Evolutionary conservation across 2,888 invertebrate genomes (phyloP), one percentile per base, ranked within the genome.

Genomic region (Pristionchus entomophagus): DNA sequence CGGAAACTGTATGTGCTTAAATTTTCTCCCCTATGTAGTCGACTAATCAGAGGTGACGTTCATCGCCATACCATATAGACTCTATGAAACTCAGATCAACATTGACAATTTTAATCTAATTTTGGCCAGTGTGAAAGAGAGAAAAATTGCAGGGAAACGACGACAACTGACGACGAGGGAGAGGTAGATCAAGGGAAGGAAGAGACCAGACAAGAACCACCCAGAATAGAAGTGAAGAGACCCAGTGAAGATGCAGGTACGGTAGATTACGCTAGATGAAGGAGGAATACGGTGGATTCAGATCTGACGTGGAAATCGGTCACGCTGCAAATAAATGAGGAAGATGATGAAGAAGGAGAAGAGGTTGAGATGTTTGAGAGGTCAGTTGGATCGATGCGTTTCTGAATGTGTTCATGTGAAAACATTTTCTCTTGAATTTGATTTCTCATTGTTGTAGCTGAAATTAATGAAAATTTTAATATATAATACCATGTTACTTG

Each of bases 211-310:
- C 41, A n/a, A 26, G 41, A 26, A 26, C 41, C 41, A 1, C 73
- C 41, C 26, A 73, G 41, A n/a, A 73, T 73, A 10, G 73, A 73
- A 73, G n/a, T 73, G n/a, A 45, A 73, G 73, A 73, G 73, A 73
- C n/a, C 73, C n/a, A 73, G 73, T 73, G 73, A 41, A 17, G 65
- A 65, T 35, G 35, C 65, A 38, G 65, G 65, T 65, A 35, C 35
- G 19, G 35, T 32, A 35, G 35, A 35, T 4, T 65, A 65, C 65
- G 19, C 22, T 35, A 32, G 22, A 29, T 35, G 19, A n/a, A 17
- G 19, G 0, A 3, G 8, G 6, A 3, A 59, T 10, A 1, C 29
- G 12, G 35, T 38, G 17, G 17, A 29, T 35, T 32, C 1, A 14
- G 32, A 19, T n/a, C 65, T 65, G 3, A 35, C 65, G 32, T 65